A percentile compares a stretch with the other conserved stretches of the same genome.
Conservation (phyloP, 2,888 invertebrate genomes). For the Cynaeus angustus region DNA sequence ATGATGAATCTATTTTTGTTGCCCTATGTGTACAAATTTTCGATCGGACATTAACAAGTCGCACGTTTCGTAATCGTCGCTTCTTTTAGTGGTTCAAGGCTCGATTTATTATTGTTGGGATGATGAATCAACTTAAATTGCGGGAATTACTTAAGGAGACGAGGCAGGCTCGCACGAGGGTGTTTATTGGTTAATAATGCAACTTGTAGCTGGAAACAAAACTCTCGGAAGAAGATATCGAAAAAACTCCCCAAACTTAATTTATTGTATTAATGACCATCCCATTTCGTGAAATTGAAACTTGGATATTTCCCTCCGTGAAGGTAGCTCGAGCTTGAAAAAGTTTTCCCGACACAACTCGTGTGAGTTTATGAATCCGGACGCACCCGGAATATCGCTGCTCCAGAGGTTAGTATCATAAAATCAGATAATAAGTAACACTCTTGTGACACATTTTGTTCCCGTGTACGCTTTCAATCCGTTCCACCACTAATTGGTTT, state of each 20-base stretch:
- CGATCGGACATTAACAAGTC: neutral
- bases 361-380: neutral
- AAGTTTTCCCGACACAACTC: constrained; percentile 4
- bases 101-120: constrained; percentile 13
- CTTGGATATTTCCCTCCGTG: no score
- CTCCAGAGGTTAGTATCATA: constrained; percentile 1
- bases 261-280: no score
- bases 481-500: constrained; percentile 26
- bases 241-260: no score
- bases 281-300: no score
- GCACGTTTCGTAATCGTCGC: constrained; percentile 7
- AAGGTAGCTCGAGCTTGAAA: neutral
- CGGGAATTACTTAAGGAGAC: constrained; percentile 7
- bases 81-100: constrained; percentile 29
- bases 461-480: constrained; percentile 15
- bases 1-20: constrained; percentile 25
- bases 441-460: constrained; percentile 20
- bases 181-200: constrained; percentile 15
- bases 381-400: constrained; percentile 2
- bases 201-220: neutral
- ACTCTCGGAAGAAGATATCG: neutral
- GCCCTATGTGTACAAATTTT: constrained; percentile 14
- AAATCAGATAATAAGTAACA: constrained; percentile 29
- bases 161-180: constrained; percentile 5
- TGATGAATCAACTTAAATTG: constrained; percentile 15